Conservation (phyloP, 2,113 vertebrate genomes). For the Erythrocercus mccallii region DNA sequence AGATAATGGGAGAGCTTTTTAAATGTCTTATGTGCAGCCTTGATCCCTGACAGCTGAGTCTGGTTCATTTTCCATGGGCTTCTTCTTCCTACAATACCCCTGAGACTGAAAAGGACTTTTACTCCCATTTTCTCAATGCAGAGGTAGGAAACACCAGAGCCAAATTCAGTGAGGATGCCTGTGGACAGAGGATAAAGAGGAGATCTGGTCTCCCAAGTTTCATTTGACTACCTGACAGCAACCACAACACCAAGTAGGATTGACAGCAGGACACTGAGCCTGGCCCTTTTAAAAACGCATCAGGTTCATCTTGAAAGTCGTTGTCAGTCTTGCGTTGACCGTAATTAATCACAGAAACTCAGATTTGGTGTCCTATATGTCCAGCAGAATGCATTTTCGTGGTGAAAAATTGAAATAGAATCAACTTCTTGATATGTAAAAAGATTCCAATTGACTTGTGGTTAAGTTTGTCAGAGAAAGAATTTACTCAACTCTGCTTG, state of each 20-base stretch:
- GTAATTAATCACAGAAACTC: background rate
- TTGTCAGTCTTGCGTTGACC: background rate
- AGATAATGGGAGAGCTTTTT: background rate
- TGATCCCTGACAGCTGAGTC: background rate
- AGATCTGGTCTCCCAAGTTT: background rate
- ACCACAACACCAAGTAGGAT: background rate
- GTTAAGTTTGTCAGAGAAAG: background rate
- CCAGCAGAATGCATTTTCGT: background rate
- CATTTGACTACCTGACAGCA: background rate
- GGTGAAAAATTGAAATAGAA: conserved; percentile 11
- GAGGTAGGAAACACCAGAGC: background rate
- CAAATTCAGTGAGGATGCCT: background rate
- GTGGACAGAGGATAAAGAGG: background rate
- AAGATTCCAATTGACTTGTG: background rate
- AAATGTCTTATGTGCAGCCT: background rate
- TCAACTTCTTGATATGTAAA: background rate
- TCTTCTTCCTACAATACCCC: background rate
- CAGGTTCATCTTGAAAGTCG: background rate
- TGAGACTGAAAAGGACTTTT: background rate
- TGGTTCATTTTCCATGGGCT: background rate
- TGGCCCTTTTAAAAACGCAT: background rate
- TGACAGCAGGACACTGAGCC: background rate
- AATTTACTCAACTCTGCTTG: background rate
- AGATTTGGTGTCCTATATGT: background rate
- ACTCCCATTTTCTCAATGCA: background rate